Evolutionary conservation across 1,140 invertebrate species (phyloP).

Genomic region (Drosophila punjabiensis): DNA sequence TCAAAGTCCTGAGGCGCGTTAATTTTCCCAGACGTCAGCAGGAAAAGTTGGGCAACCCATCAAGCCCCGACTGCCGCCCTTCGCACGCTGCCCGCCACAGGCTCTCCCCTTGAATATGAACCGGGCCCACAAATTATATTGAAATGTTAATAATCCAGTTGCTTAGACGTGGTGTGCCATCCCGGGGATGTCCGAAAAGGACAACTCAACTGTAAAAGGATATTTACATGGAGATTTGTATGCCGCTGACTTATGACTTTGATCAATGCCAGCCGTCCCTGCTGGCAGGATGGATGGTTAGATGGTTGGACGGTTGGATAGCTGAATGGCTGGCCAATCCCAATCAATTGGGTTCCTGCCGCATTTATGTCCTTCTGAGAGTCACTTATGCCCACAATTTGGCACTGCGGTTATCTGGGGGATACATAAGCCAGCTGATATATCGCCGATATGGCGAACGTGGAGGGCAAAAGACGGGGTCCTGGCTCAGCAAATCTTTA

Average conservation of each 20-base stretch:
- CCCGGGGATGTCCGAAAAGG: slow-evolving; percentile 63
- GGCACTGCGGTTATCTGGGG: slow-evolving; percentile 72
- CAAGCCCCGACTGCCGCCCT: not conserved
- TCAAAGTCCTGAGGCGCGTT: slow-evolving; percentile 80
- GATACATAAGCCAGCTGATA: slow-evolving; percentile 39
- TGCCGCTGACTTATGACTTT: slow-evolving; percentile 82
- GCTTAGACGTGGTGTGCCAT: slow-evolving; percentile 70
- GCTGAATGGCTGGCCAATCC: slow-evolving; percentile 5
- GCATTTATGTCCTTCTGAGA: slow-evolving; percentile 70
- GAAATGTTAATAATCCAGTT: slow-evolving; percentile 84
- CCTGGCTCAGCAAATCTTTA: slow-evolving; percentile 69
- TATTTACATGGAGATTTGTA: slow-evolving; percentile 82
- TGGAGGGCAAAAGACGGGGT: not conserved
- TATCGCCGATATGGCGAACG: slow-evolving; percentile 36
- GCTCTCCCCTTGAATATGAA: slow-evolving; percentile 44
- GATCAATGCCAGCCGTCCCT: slow-evolving; percentile 56
- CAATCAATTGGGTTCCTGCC: slow-evolving; percentile 46
- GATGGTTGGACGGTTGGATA: not conserved
- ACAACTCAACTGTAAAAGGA: slow-evolving; percentile 78
- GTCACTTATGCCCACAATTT: slow-evolving; percentile 83
- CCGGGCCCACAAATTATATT: slow-evolving; percentile 76
- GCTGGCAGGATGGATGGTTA: not conserved
- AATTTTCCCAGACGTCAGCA: slow-evolving; percentile 79
- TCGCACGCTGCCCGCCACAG: not conserved
- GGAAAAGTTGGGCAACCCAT: slow-evolving; percentile 60